phyloP scores from a whole-genome alignment of 2,113 vertebrate genomes.

The Carassius gibelio region DNA sequence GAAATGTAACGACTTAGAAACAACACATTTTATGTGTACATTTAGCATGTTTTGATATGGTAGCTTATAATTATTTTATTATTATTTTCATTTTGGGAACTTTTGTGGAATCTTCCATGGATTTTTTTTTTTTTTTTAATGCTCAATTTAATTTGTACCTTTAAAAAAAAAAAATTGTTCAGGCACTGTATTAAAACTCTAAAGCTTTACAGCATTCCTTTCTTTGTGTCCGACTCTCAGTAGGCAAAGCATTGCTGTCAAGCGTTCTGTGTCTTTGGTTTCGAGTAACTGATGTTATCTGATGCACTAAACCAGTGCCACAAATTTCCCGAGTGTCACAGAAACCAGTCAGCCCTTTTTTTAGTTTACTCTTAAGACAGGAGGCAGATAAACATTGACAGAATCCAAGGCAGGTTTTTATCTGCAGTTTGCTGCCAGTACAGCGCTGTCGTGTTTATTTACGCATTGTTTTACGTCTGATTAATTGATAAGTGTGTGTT shows the following conservation, averaged over 20 bases:
- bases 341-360: conserved; percentile 16
- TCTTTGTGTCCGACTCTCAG: neutral
- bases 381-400: neutral
- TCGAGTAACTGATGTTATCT: conserved; percentile 20
- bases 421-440: neutral
- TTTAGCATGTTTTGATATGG: neutral
- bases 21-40: neutral
- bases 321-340: neutral
- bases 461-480: neutral
- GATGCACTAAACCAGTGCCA: neutral
- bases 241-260: neutral
- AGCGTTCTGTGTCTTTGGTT: neutral
- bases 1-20: neutral
- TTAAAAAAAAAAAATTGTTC: neutral
- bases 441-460: neutral
- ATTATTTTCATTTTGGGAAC: no score
- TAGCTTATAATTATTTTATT: neutral
- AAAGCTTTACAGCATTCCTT: neutral
- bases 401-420: conserved; percentile 3
- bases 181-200: neutral
- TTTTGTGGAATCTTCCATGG: no score
- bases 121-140: no score
- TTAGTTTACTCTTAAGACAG: neutral
- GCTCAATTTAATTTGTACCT: no score
- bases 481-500: conserved; percentile 16